Percentiles rank a stretch among this genome's conserved stretches.
Evolutionary conservation across 2,888 invertebrate genomes (phyloP).

Genomic region (Mantis religiosa): DNA sequence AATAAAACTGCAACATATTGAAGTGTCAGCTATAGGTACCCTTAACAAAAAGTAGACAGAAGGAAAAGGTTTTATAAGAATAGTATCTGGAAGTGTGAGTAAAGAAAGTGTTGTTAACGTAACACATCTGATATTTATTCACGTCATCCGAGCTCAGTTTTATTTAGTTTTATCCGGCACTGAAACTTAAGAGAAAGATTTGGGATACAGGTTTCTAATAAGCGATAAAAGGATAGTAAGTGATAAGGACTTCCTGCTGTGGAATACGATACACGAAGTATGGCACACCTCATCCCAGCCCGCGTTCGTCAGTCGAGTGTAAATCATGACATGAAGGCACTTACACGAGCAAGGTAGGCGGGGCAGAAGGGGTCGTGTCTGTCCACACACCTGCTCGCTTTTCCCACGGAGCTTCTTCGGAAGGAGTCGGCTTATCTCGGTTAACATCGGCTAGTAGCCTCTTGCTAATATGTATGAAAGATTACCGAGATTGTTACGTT

Average conservation of each 20-base stretch:
- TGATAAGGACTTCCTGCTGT: background rate
- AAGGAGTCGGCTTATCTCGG: constrained; percentile 19
- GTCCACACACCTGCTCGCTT: constrained; percentile 27
- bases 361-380: background rate
- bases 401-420: constrained; percentile 30
- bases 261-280: background rate
- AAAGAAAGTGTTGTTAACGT: too few relatives aligned
- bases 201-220: too few relatives aligned
- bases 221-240: background rate
- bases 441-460: background rate
- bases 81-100: too few relatives aligned
- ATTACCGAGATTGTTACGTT: background rate
- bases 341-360: background rate
- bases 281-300: background rate
- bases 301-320: background rate
- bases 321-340: background rate
- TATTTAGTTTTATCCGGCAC: too few relatives aligned
- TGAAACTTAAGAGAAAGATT: too few relatives aligned
- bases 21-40: too few relatives aligned
- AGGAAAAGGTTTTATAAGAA: too few relatives aligned
- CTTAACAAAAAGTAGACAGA: too few relatives aligned
- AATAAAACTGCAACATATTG: too few relatives aligned
- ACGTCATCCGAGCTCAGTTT: too few relatives aligned
- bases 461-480: background rate
- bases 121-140: too few relatives aligned